Base-by-base conservation (phyloP, 2,888 invertebrate species). In the Drosophila austrosaltans region DNA sequence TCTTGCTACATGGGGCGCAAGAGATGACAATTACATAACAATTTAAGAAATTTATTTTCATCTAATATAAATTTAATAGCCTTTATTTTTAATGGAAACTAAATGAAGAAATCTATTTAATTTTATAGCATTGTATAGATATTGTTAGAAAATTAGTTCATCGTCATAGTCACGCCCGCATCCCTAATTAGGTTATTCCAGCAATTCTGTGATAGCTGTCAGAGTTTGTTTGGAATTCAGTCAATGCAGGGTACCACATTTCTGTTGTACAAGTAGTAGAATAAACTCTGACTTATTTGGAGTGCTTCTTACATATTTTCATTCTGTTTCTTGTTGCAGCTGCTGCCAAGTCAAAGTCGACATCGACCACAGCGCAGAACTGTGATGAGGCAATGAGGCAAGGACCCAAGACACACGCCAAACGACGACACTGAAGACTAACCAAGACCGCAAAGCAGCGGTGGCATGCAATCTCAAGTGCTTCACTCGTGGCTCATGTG, bases 371-470 rank as follows among this genome's bases (percentile, higher is more conserved):
- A 69, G 71, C 58, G 67, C 72, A 75, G 60, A 60, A 32, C 64
- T 62, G 75, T 79, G 79, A 75, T 87, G 71, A 71, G 74, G 69
- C 66, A 62, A 66, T 58, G 58, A 61, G 67, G 42, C 53, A 67
- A 67, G 65, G 72, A 65, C 57, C 61, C 57, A 72, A 16, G 63
- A 56, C 36, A 63, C 25, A 40, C 39, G 66, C 56, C 63, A 56
- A 56, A 63, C 54, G n/a, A 63, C 40, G 32, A 16, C 53, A 58
- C 48, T 58, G 60, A 63, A 60, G 54, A 36, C 53, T 59, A 28
- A 62, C 48, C 53, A 54, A 28, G 39, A 32, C 25, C 57, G 22
- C 44, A 61, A 53, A 62, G 28, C 42, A 22, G 36, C 39, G 67
- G 56, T 62, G 71, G 63, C 66, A 75, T 75, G 75, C 71, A 76